phyloP scores from a whole-genome alignment of 2,113 vertebrate species.

The Ploceus nigricollis region DNA sequence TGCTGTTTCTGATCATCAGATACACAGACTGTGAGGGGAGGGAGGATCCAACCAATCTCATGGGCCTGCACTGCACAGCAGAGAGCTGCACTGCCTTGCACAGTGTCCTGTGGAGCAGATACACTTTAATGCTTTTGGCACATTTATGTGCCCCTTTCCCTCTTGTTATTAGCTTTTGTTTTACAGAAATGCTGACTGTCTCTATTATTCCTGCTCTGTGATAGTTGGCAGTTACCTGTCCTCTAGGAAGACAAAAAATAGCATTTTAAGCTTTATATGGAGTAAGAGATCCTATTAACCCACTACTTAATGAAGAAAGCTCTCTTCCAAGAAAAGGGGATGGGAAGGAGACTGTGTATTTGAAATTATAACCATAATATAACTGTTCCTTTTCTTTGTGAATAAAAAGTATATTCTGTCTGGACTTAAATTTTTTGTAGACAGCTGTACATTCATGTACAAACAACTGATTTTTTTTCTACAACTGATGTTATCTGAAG shows the following conservation, averaged over 20 bases:
- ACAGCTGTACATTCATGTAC: neutral
- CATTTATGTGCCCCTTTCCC: neutral
- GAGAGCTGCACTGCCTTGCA: neutral
- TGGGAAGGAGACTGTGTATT: neutral
- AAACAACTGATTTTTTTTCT: neutral
- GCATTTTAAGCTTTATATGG: neutral
- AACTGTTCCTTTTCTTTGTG: neutral
- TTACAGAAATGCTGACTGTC: neutral
- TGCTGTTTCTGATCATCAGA: neutral
- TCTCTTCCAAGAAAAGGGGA: neutral
- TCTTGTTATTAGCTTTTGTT: neutral
- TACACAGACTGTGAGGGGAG: neutral
- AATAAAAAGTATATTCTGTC: neutral
- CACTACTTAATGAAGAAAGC: neutral
- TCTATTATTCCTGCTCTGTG: neutral
- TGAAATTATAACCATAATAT: neutral
- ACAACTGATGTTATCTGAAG: neutral
- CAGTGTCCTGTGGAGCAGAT: neutral
- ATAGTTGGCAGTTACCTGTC: neutral
- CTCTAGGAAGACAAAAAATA: neutral
- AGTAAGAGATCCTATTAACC: neutral
- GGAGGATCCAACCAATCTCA: fast-evolving
- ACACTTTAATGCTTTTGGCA: neutral
- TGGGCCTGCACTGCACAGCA: neutral
- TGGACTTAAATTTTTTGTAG: neutral